phyloP scores from a whole-genome alignment of 2,113 vertebrate genomes.

The Dolichallabes microphthalmus region DNA sequence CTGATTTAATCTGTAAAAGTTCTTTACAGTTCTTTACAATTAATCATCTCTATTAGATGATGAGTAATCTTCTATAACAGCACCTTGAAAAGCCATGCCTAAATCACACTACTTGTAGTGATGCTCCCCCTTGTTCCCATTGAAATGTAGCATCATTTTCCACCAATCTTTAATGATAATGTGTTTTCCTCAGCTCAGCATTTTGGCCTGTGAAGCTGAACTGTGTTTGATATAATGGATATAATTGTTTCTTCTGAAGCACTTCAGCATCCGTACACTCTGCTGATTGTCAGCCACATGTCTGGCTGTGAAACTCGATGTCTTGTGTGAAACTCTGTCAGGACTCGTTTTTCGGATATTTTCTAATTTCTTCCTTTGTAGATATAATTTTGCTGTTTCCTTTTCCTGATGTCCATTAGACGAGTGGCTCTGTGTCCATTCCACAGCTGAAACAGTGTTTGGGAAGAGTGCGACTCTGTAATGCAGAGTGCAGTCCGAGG shows the following conservation, averaged over 20 bases:
- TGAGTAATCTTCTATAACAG: neutral
- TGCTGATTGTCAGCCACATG: neutral
- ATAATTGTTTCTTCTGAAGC: neutral
- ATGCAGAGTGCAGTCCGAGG: neutral
- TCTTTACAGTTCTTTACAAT: no score
- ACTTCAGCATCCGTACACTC: neutral
- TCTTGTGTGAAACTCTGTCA: neutral
- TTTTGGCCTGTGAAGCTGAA: constrained; percentile 2
- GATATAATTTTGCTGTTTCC: neutral
- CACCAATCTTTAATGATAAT: neutral
- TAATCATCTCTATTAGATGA: neutral
- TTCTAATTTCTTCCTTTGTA: neutral
- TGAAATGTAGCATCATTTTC: neutral
- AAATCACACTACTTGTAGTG: no score
- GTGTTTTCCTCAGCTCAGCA: neutral
- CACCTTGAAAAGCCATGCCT: neutral
- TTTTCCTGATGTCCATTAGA: constrained; percentile 14
- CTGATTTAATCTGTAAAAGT: no score
- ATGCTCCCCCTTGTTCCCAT: neutral
- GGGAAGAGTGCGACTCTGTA: neutral
- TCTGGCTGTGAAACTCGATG: no score
- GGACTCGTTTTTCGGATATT: neutral
- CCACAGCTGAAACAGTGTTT: neutral
- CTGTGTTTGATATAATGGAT: neutral
- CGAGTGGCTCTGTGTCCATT: neutral